Conservation (phyloP, 1,140 invertebrate genomes). For the Lepidurus apus region DNA sequence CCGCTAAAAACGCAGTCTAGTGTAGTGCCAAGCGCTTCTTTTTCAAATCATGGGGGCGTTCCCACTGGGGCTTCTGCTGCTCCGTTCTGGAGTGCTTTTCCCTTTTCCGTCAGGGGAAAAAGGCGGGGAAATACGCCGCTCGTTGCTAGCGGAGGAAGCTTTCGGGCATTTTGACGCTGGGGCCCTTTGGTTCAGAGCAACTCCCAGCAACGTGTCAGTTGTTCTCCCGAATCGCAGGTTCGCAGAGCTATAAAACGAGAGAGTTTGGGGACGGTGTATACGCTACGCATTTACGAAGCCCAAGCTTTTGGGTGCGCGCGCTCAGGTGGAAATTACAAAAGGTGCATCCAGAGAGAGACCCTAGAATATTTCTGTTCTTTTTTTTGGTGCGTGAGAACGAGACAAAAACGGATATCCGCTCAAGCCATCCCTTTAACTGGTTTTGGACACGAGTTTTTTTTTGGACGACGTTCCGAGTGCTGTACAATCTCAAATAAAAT, state of each 20-base stretch:
- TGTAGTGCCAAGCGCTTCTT: background rate
- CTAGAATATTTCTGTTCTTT: background rate
- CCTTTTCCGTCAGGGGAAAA: too few relatives aligned
- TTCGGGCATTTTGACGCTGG: background rate
- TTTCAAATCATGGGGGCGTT: constrained; percentile 4
- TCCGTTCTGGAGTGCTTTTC: too few relatives aligned
- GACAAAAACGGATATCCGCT: constrained; percentile 1
- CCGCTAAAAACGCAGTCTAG: background rate
- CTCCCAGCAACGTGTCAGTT: background rate
- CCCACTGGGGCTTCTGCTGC: background rate
- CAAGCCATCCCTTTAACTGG: background rate
- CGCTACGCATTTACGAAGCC: background rate
- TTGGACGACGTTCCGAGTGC: background rate
- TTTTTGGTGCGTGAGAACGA: constrained; percentile 13
- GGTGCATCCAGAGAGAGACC: background rate
- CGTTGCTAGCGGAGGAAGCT: too few relatives aligned
- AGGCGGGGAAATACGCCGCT: too few relatives aligned
- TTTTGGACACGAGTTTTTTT: background rate
- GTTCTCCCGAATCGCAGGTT: background rate
- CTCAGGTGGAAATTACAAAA: background rate
- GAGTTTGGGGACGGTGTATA: background rate
- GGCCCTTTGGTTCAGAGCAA: background rate
- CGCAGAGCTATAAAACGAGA: too few relatives aligned
- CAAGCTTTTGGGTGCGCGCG: background rate
- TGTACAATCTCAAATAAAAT: background rate